Conservation (phyloP, 1,140 invertebrate genomes). For the Elysia chlorotica region DNA sequence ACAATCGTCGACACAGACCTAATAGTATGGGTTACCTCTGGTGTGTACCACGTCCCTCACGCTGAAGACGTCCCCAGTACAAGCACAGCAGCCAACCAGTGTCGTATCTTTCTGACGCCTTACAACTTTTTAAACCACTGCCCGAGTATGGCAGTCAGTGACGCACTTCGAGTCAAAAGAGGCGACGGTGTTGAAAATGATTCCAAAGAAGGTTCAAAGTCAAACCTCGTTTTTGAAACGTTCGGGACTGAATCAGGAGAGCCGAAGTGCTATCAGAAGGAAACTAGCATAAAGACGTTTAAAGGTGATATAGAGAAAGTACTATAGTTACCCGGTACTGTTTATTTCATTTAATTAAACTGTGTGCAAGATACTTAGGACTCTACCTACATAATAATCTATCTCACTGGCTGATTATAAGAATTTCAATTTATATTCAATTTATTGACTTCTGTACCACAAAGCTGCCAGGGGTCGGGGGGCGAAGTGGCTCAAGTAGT, state of each 20-base stretch:
- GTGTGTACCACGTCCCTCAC: conserved; percentile 48
- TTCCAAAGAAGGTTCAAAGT: not conserved
- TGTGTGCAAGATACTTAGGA: no score
- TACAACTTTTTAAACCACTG: conserved; percentile 57
- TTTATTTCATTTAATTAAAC: no score
- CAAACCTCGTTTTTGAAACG: not conserved
- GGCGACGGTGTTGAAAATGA: not conserved
- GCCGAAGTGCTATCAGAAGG: conserved; percentile 21
- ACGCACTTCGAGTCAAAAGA: conserved; percentile 34
- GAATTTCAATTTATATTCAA: no score
- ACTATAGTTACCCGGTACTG: no score
- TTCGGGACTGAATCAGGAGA: conserved; percentile 12
- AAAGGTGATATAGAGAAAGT: no score
- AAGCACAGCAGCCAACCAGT: conserved; percentile 41
- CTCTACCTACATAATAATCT: no score
- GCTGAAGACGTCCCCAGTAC: conserved; percentile 55
- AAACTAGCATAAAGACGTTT: no score
- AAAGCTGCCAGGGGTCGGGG: no score
- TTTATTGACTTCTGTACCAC: no score
- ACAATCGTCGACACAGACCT: conserved; percentile 52
- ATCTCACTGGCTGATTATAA: no score
- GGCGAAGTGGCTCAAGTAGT: no score
- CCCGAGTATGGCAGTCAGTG: conserved; percentile 46
- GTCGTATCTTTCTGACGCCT: conserved; percentile 40
- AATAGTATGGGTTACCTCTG: conserved; percentile 54